Conservation (phyloP, 2,888 invertebrate genomes). For the Oligia strigilis region DNA sequence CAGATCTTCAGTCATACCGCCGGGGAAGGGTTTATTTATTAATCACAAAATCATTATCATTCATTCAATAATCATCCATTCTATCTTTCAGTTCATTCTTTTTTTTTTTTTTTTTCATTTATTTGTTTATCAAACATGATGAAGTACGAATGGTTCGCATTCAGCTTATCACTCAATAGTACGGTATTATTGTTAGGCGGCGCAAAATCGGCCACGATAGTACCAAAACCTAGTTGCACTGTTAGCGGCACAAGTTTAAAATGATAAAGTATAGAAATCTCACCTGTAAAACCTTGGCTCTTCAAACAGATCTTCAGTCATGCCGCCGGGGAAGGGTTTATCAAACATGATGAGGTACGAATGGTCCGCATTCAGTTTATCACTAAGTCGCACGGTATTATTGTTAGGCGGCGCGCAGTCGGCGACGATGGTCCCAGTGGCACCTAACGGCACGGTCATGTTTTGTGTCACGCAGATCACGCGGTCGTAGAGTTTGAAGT, state of each 20-base stretch:
- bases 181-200: slow-evolving; percentile 83
- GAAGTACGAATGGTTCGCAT: slow-evolving; percentile 92
- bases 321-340: slow-evolving; percentile 92
- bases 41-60: too few relatives aligned
- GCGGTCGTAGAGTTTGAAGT: slow-evolving; percentile 94
- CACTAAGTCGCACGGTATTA: slow-evolving; percentile 88
- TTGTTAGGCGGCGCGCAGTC: slow-evolving; percentile 81
- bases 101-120: too few relatives aligned
- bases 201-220: slow-evolving; percentile 92
- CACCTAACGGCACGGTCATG: slow-evolving; percentile 95
- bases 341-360: slow-evolving; percentile 96
- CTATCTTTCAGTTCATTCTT: too few relatives aligned
- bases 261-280: too few relatives aligned
- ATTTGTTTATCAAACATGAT: slow-evolving; percentile 93
- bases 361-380: slow-evolving; percentile 88
- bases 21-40: slow-evolving; percentile 89
- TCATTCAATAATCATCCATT: too few relatives aligned
- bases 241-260: too few relatives aligned
- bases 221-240: slow-evolving; percentile 89
- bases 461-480: slow-evolving; percentile 94
- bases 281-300: too few relatives aligned
- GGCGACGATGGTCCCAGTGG: slow-evolving; percentile 96
- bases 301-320: slow-evolving; percentile 66
- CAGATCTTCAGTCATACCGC: slow-evolving; percentile 85
- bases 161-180: slow-evolving; percentile 87